A percentile compares a stretch with the other conserved stretches of the same genome.
phyloP scores from a whole-genome alignment of 2,888 invertebrate genomes.

The Creontiades dilutus region DNA sequence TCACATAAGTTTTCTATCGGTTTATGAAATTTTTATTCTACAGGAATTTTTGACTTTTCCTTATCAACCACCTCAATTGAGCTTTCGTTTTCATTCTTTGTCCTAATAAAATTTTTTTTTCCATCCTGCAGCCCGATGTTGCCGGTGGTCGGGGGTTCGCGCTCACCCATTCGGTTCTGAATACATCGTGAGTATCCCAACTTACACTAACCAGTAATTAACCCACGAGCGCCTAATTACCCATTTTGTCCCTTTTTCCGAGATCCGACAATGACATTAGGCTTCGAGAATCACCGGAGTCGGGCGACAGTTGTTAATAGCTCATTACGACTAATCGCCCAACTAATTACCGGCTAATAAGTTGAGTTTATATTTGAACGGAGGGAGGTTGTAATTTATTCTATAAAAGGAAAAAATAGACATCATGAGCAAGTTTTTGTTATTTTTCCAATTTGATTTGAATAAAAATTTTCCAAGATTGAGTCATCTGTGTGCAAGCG shows the following conservation, averaged over 20 bases:
- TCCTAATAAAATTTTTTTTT: not conserved
- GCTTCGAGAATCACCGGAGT: not conserved
- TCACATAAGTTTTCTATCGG: too few species aligned
- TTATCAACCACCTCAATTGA: too few species aligned
- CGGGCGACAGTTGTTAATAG: conserved; percentile 1
- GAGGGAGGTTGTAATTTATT: not conserved
- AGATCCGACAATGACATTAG: not conserved
- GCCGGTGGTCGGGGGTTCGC: not conserved
- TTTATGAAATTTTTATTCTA: too few species aligned
- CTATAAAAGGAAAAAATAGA: not conserved
- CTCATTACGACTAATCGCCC: conserved; percentile 19
- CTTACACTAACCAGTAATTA: not conserved
- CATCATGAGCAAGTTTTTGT: too few species aligned
- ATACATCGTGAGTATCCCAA: conserved; percentile 6
- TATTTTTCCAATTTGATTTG: too few species aligned
- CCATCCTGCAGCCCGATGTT: not conserved
- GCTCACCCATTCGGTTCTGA: conserved; percentile 16
- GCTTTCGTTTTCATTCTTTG: not conserved
- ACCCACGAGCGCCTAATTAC: conserved; percentile 2
- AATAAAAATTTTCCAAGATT: too few species aligned
- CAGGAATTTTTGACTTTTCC: too few species aligned
- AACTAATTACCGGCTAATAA: conserved; percentile 15
- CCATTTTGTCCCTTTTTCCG: not conserved
- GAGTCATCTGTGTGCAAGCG: too few species aligned
- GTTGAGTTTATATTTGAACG: not conserved